Evolutionary conservation across 2,797 vertebrate species (phyloP).

Genomic region (Ceryle rudis): DNA sequence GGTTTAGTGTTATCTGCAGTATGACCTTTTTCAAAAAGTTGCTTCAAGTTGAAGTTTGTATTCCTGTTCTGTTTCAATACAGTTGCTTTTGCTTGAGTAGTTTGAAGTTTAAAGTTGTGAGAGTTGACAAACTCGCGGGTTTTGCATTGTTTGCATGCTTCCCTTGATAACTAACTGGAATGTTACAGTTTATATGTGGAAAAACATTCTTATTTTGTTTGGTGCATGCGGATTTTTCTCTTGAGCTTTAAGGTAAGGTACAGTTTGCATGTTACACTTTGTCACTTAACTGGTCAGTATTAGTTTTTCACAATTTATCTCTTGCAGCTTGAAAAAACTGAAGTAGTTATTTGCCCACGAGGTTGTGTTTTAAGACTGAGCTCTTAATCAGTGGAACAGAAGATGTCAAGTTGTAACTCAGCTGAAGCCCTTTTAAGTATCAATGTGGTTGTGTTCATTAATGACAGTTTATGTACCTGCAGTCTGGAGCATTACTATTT

Average conservation of each 20-base stretch:
- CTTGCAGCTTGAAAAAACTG: slow-evolving; percentile 42
- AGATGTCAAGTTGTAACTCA: slow-evolving; percentile 50
- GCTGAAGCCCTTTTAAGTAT: slow-evolving; percentile 69
- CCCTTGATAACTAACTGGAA: background rate
- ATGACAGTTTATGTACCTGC: slow-evolving; percentile 48
- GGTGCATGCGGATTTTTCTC: slow-evolving; percentile 70
- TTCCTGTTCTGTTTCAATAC: slow-evolving; percentile 20
- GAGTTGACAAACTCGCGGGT: slow-evolving; percentile 13
- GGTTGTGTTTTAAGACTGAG: slow-evolving; percentile 71
- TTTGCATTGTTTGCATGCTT: slow-evolving; percentile 33
- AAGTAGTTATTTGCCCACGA: slow-evolving; percentile 68
- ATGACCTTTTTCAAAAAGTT: background rate
- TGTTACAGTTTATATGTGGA: slow-evolving; percentile 6
- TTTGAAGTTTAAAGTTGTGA: slow-evolving; percentile 56
- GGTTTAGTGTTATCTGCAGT: background rate
- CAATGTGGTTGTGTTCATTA: slow-evolving; percentile 65
- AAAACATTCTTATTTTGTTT: background rate
- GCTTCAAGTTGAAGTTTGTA: slow-evolving; percentile 16
- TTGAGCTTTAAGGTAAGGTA: slow-evolving; percentile 52
- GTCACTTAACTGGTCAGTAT: background rate
- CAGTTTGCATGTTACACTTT: slow-evolving; percentile 60
- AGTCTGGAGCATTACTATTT: slow-evolving; percentile 27
- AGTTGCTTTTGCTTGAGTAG: slow-evolving; percentile 29
- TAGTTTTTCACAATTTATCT: too few species aligned
- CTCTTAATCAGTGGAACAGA: slow-evolving; percentile 80